Evolutionary conservation across 2,113 vertebrate species (phyloP).

Genomic region (western clawed frog (Xenopus tropicalis)): UCB_Xtro_10.0 CM004448.2:1159501-1160000

Average conservation of each 20-base stretch:
- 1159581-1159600: not conserved
- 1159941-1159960: not conserved
- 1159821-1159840: not conserved
- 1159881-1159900: too few relatives aligned
- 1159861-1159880: too few relatives aligned
- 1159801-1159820: not conserved
- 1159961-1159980: not conserved
- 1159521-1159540: not conserved
- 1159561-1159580: not conserved
- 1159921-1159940: not conserved
- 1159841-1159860: not conserved
- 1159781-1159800: not conserved
- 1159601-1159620: not conserved
- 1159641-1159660: not conserved
- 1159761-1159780: not conserved
- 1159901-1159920: not conserved
- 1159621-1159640: not conserved
- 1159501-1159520: not conserved
- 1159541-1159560: not conserved
- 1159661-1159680: not conserved
- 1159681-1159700: not conserved
- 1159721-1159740: not conserved
- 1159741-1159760: not conserved
- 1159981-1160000: not conserved
- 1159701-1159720: not conserved